These are phyloP conservation scores for Aphyosemion australe DNA, from an alignment of 2,113 vertebrate species.

Conservation along the genomic window DNA sequence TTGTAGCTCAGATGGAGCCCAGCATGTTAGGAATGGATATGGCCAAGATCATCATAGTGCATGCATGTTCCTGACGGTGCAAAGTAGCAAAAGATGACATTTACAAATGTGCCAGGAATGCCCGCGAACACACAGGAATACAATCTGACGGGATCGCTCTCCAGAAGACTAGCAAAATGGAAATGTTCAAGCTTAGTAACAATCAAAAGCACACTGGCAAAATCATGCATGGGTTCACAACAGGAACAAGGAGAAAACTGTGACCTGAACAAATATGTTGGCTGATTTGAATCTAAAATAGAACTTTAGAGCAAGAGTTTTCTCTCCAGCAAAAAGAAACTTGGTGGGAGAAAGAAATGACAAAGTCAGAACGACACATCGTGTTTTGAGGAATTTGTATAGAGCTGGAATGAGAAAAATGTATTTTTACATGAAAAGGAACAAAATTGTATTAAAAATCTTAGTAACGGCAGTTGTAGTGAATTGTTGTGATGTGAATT, in stretches of 20 bases:
- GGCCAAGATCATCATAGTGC: background rate
- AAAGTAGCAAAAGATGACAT: background rate
- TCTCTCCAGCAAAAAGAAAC: background rate
- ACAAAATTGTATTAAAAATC: too few species aligned
- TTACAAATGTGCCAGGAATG: background rate
- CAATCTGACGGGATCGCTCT: background rate
- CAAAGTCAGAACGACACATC: background rate
- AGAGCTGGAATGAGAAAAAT: too few species aligned
- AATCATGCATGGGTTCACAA: background rate
- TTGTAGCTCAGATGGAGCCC: background rate
- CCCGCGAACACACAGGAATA: background rate
- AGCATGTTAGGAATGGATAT: background rate
- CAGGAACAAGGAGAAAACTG: background rate
- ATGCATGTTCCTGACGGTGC: background rate
- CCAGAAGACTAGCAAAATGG: background rate
- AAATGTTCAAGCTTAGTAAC: background rate
- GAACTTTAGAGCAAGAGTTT: background rate
- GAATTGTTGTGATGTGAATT: too few species aligned
- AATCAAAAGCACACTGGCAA: background rate
- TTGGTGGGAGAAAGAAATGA: background rate
- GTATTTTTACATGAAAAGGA: too few species aligned
- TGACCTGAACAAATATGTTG: background rate
- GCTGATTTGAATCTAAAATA: conserved; percentile 1
- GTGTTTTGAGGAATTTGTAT: background rate
- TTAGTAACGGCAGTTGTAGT: too few species aligned